Base-by-base conservation (phyloP, 92 coral and sea anemone genomes). In the Palythoa grandiflora region DNA sequence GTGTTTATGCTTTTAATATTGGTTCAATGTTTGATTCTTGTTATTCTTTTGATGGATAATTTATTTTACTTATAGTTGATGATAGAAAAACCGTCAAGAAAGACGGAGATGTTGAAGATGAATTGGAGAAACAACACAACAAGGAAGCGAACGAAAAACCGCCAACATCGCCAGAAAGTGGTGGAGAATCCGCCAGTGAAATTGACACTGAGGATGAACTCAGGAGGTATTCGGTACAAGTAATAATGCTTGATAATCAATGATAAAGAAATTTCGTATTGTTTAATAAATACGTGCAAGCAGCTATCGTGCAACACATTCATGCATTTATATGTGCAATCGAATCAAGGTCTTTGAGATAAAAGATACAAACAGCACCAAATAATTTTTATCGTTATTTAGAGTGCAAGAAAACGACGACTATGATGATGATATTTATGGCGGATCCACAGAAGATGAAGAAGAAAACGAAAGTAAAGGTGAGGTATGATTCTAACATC, bases 201-300 rank as follows among this genome's bases (percentile, higher is more conserved):
- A 88, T 80, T 50, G 99, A 97, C 89, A 97, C 99, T 0, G 99
- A 95, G 72, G 98, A 97, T 66, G 99, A 97, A 85, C 85, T 95
- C 3, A 93, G 91, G 75, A 88, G 93, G 98, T 89, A 44, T 38
- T 70, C 2, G 3, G 4, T 44, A 44, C 50, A 44, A 44, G 7
- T 44, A 44, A 44, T 44, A 44, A 44, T 44, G 50, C 50, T 5
- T 44, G 7, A 44, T 0, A 44, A 44, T 44, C 7, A 44, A 4
- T 44, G 7, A 44, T 44, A 44, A 44, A 44, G 5, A 44, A 2
- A 44, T 44, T 44, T 44, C 5, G 50, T 44, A 44, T 44, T 4
- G 7, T 44, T 44, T 44, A 44, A 44, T 44, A 8, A 44, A 44
- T 44, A 44, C 50, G 50, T 44, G 0, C 50, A 44, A 44, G 50